Conservation (phyloP, 2,797 vertebrate genomes). For the Chiloscyllium punctatum region DNA sequence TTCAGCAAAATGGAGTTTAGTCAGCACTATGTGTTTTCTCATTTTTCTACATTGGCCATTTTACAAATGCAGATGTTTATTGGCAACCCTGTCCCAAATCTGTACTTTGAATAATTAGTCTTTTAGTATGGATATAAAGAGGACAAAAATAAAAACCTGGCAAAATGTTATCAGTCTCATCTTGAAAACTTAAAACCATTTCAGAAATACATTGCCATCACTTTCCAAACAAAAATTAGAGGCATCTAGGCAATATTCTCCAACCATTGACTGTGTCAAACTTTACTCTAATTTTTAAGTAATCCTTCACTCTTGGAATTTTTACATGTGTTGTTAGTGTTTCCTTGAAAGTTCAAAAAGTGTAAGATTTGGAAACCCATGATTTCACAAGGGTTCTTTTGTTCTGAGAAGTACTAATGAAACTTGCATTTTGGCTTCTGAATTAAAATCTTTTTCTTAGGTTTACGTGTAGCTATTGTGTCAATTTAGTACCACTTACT, state of each 20-base stretch:
- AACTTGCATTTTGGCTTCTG: neutral
- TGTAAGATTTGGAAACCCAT: neutral
- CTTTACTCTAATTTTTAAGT: neutral
- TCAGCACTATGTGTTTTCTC: neutral
- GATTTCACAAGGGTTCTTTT: neutral
- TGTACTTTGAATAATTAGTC: neutral
- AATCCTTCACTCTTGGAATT: neutral
- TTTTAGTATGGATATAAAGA: neutral
- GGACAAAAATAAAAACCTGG: neutral
- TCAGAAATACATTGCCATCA: neutral
- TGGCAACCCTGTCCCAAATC: neutral
- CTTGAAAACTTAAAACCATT: neutral
- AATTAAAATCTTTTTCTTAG: neutral
- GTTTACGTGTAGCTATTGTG: neutral
- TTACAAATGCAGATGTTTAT: neutral
- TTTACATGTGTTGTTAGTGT: neutral
- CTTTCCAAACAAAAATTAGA: neutral
- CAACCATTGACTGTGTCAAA: neutral
- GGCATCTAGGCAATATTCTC: neutral
- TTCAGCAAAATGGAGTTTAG: neutral
- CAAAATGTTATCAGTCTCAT: neutral
- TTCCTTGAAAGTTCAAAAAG: neutral
- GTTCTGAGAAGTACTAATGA: neutral
- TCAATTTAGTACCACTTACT: neutral
- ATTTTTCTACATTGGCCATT: neutral